phyloP scores from a whole-genome alignment of 2,113 vertebrate species.

The Odobenus rosmarus region DNA sequence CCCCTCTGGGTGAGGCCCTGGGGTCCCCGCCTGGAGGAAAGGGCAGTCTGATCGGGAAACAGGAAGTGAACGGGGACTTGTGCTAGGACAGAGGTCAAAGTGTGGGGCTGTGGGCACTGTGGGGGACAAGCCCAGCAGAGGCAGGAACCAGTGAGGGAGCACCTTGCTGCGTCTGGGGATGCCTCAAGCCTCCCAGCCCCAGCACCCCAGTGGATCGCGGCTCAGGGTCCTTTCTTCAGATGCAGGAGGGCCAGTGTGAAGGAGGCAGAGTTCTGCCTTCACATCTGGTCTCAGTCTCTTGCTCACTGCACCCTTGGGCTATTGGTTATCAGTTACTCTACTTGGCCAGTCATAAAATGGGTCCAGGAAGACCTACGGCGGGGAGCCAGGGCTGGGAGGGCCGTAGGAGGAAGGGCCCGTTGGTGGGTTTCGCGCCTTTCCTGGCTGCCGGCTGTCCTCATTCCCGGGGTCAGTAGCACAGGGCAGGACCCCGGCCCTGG shows the following conservation, averaged over 20 bases:
- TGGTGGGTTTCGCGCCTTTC: fast-evolving
- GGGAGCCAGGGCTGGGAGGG: background rate
- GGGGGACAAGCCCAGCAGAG: no score
- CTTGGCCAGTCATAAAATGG: background rate
- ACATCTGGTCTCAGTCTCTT: background rate
- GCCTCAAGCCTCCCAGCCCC: fast-evolving
- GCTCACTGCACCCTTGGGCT: background rate
- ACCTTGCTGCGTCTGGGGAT: no score
- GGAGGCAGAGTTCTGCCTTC: background rate
- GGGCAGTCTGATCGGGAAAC: background rate
- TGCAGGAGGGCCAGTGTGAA: fast-evolving
- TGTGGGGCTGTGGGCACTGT: background rate
- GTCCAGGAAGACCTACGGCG: fast-evolving
- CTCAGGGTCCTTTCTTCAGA: background rate
- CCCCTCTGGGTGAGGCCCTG: background rate
- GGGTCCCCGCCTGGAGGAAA: background rate
- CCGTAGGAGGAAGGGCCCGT: fast-evolving
- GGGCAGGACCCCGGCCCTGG: background rate
- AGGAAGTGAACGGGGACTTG: fast-evolving
- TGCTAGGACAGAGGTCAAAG: background rate
- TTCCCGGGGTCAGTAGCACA: fast-evolving
- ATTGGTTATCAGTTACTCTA: background rate
- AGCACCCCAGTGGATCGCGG: fast-evolving
- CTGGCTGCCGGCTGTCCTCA: background rate
- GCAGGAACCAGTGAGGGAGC: background rate